Evolutionary conservation across 2,888 invertebrate species (phyloP).

Genomic region (Euproctis similis): DNA sequence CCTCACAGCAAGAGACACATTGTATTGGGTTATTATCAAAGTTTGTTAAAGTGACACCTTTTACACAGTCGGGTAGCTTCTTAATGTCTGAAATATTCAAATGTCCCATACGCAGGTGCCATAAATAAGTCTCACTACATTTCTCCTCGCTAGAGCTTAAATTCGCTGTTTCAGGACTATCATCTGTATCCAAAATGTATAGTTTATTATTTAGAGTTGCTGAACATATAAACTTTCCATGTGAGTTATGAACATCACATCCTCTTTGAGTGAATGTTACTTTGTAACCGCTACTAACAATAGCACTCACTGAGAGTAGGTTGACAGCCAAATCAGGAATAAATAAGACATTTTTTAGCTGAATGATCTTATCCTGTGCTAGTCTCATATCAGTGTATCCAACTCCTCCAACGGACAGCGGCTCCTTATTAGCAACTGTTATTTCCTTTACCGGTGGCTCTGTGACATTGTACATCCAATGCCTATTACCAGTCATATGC

Average conservation of each 20-base stretch:
- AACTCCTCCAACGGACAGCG: too few relatives aligned
- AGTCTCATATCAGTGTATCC: too few relatives aligned
- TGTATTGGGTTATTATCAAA: not conserved
- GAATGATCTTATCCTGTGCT: slow-evolving; percentile 3
- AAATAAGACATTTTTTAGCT: slow-evolving; percentile 22
- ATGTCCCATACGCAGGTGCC: slow-evolving; percentile 2
- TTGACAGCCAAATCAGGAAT: slow-evolving; percentile 20
- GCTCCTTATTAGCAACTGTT: too few relatives aligned
- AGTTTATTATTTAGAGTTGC: slow-evolving; percentile 7
- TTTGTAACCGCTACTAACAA: slow-evolving; percentile 13
- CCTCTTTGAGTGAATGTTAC: slow-evolving; percentile 9
- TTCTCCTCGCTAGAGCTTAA: not conserved
- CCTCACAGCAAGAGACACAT: slow-evolving; percentile 1
- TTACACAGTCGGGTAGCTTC: not conserved
- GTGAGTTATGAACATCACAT: slow-evolving; percentile 4
- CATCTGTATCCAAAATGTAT: slow-evolving; percentile 3
- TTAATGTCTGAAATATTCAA: slow-evolving; percentile 1
- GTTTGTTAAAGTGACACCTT: slow-evolving; percentile 1
- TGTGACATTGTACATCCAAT: too few relatives aligned
- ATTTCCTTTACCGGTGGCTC: too few relatives aligned
- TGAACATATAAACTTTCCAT: slow-evolving; percentile 6
- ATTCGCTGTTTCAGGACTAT: not conserved
- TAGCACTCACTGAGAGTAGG: slow-evolving; percentile 6
- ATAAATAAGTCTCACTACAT: not conserved
- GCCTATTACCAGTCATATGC: too few relatives aligned